Evolutionary conservation across 2,888 invertebrate species (phyloP).

Genomic region (Protonemura montana): DNA sequence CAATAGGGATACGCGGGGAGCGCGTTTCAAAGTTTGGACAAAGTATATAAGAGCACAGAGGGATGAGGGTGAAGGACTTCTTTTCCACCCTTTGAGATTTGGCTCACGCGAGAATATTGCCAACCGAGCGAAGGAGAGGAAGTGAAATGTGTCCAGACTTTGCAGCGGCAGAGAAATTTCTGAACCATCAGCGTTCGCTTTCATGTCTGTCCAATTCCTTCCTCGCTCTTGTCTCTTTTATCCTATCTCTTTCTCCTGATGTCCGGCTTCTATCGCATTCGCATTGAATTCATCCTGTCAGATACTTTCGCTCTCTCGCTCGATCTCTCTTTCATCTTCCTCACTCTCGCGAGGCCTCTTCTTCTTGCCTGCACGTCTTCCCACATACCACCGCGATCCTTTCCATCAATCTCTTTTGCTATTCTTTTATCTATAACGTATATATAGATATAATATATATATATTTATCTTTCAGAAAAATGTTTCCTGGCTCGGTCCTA

Average conservation of each 20-base stretch:
- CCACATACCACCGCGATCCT: not conserved
- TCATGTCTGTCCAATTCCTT: constrained; percentile 12
- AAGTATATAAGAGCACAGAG: not conserved
- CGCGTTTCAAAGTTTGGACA: not conserved
- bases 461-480: not conserved
- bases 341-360: not conserved
- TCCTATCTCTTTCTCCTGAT: constrained; percentile 12
- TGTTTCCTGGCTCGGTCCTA: not conserved
- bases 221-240: not conserved
- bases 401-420: constrained; percentile 12
- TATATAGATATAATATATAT: not conserved
- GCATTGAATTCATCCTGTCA: constrained; percentile 7
- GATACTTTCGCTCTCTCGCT: not conserved
- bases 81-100: constrained; percentile 12
- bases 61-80: not conserved
- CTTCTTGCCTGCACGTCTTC: not conserved
- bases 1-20: not conserved
- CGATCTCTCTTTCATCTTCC: not conserved
- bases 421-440: not conserved
- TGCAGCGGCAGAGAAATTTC: not conserved
- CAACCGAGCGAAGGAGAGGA: not conserved
- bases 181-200: constrained; percentile 12
- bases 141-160: constrained; percentile 12
- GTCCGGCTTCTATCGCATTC: constrained; percentile 7
- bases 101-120: not conserved